phyloP scores from a whole-genome alignment of 2,888 invertebrate species.

The Morpho deidamia region DNA sequence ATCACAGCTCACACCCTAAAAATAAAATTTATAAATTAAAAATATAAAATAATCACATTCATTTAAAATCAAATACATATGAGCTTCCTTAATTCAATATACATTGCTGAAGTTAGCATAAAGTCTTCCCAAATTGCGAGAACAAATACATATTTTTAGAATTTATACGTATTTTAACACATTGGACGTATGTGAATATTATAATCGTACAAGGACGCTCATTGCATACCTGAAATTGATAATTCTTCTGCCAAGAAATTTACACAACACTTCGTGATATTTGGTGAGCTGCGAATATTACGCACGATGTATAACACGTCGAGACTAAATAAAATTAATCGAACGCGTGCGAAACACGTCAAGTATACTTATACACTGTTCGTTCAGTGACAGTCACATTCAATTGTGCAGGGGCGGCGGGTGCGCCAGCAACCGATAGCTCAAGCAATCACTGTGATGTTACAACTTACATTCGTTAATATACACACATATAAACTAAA shows the following conservation, averaged over 20 bases:
- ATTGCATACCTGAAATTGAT: neutral
- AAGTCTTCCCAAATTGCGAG: too few relatives aligned
- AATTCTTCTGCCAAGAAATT: neutral
- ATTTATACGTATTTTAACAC: too few relatives aligned
- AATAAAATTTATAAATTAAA: too few relatives aligned
- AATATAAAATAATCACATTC: too few relatives aligned
- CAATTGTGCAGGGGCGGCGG: constrained; percentile 9
- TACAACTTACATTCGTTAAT: constrained; percentile 5
- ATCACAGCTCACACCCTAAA: too few relatives aligned
- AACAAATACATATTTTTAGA: too few relatives aligned
- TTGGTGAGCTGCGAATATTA: constrained; percentile 3
- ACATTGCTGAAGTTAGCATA: too few relatives aligned
- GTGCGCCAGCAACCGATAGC: constrained; percentile 20
- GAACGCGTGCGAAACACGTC: constrained; percentile 9
- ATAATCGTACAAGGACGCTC: too few relatives aligned
- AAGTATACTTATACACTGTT: constrained; percentile 16
- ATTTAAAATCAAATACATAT: too few relatives aligned
- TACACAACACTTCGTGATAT: constrained; percentile 5
- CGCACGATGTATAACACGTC: constrained; percentile 17
- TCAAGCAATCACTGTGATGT: constrained; percentile 25
- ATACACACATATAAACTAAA: constrained; percentile 8
- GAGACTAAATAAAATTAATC: constrained; percentile 12
- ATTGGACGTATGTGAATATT: too few relatives aligned
- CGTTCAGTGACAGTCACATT: neutral
- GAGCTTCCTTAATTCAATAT: too few relatives aligned